phyloP scores from a whole-genome alignment of 2,888 invertebrate species.

The Cantharis rufa region DNA sequence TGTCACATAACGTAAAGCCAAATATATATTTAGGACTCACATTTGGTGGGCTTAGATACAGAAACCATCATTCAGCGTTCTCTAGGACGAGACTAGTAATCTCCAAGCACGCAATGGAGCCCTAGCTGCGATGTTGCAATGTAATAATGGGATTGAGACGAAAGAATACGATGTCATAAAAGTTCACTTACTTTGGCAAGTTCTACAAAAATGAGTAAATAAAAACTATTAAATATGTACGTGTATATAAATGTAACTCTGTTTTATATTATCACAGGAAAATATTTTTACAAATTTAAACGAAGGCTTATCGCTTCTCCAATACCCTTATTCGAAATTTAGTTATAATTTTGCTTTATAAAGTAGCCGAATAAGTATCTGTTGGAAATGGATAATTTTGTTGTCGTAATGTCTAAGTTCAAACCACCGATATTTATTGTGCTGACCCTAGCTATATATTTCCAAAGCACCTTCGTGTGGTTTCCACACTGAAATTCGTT shows the following conservation, averaged over 20 bases:
- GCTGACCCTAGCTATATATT: neutral
- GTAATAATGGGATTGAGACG: conserved; percentile 33
- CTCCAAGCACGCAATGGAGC: conserved; percentile 30
- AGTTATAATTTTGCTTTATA: neutral
- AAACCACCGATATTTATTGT: conserved; percentile 1
- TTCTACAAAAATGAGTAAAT: conserved; percentile 26
- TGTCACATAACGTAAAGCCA: conserved; percentile 34
- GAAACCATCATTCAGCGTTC: conserved; percentile 34
- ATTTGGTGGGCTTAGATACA: conserved; percentile 34
- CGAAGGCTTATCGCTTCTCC: neutral
- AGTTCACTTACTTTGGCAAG: conserved; percentile 28
- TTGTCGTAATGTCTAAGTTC: neutral
- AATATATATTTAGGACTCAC: conserved; percentile 36
- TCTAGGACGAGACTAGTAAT: conserved; percentile 31
- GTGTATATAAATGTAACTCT: neutral
- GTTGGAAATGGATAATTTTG: neutral
- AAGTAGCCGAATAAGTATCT: neutral
- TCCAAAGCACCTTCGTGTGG: neutral
- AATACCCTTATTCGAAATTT: neutral
- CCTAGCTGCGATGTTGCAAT: conserved; percentile 28
- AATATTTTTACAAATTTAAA: neutral
- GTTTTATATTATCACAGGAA: neutral
- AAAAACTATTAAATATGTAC: conserved; percentile 10
- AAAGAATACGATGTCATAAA: conserved; percentile 29
- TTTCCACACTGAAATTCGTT: neutral